phyloP scores from a whole-genome alignment of 2,888 invertebrate species.

The Acutogordius australiensis region DNA sequence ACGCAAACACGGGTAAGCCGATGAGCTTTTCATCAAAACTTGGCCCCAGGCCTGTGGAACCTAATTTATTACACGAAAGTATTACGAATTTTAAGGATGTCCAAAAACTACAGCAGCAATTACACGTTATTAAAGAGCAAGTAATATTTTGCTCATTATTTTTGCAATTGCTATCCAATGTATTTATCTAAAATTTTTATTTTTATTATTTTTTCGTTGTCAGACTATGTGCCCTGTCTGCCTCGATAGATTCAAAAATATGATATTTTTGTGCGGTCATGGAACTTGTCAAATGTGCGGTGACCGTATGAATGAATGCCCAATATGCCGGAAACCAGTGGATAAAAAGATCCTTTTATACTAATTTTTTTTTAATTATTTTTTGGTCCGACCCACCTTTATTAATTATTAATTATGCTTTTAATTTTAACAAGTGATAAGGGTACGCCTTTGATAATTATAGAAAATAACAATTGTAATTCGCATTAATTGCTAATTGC shows the following conservation, averaged over 20 bases:
- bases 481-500: too few relatives aligned
- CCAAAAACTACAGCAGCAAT: conserved; percentile 60
- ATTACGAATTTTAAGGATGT: conserved; percentile 38
- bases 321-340: conserved; percentile 79
- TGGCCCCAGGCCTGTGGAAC: too few relatives aligned
- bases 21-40: too few relatives aligned
- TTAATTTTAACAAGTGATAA: too few relatives aligned
- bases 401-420: too few relatives aligned
- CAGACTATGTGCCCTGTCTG: conserved; percentile 96
- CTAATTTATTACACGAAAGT: conserved; percentile 38
- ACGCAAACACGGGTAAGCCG: too few relatives aligned
- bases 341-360: conserved; percentile 78
- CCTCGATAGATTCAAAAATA: conserved; percentile 79
- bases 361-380: conserved; percentile 15
- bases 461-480: too few relatives aligned
- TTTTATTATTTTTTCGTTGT: background rate
- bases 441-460: too few relatives aligned
- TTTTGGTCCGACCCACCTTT: too few relatives aligned
- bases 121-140: conserved; percentile 37
- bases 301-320: conserved; percentile 81
- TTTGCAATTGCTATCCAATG: too few relatives aligned
- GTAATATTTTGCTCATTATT: background rate
- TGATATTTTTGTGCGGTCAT: conserved; percentile 91
- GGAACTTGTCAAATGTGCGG: conserved; percentile 95
- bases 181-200: too few relatives aligned